A percentile compares a stretch with the other conserved stretches of the same genome.
phyloP scores from a whole-genome alignment of 2,797 vertebrate species.

The Alcedo quadribrachys region DNA sequence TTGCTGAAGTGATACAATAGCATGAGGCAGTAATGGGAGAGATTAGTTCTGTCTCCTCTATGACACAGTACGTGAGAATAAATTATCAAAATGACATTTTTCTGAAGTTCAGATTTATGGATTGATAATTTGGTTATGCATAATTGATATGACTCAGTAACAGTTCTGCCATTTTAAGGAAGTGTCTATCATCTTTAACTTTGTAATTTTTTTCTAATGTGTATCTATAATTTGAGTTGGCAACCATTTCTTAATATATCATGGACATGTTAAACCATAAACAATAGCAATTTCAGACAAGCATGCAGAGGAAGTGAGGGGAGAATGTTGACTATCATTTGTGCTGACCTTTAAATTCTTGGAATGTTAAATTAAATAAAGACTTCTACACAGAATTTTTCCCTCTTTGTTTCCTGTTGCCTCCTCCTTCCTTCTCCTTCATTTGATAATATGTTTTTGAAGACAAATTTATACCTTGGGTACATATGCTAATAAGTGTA shows the following conservation, averaged over 20 bases:
- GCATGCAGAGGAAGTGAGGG: background rate
- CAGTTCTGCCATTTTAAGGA: background rate
- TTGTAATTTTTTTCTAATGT: background rate
- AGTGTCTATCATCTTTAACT: background rate
- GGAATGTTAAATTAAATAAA: background rate
- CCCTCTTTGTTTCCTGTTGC: background rate
- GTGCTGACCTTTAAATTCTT: background rate
- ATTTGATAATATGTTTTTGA: background rate
- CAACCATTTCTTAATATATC: background rate
- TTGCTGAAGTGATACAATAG: background rate
- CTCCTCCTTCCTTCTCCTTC: background rate
- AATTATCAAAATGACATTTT: background rate
- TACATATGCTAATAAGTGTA: background rate
- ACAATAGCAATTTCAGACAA: background rate
- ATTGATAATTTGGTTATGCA: background rate
- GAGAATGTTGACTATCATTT: background rate
- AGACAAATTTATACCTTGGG: background rate
- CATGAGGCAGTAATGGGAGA: background rate
- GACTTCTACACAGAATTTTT: background rate
- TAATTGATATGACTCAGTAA: background rate
- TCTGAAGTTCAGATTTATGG: background rate
- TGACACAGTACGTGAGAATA: background rate
- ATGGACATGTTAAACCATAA: background rate
- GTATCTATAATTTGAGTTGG: background rate
- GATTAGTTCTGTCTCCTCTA: background rate